Base-by-base conservation (phyloP, 2,797 vertebrate species). In the Catostomus latipinnis region DNA sequence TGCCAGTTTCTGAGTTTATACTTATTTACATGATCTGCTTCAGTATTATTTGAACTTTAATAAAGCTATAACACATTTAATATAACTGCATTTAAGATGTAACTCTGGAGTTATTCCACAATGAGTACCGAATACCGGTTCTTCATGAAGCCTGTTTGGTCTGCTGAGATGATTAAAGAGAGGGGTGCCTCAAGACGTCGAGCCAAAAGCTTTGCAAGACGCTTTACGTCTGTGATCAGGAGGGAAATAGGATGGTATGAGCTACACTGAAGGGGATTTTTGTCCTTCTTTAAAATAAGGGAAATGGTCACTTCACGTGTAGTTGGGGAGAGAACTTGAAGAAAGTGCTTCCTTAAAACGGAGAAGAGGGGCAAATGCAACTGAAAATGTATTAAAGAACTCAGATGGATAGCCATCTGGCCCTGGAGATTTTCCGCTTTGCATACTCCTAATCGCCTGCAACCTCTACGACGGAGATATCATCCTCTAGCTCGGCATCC, bases 141-240 rank as follows among this genome's bases (percentile, higher is more conserved):
- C 14, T 58, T 58, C 8, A 58, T 82, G 14, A 82, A 85, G 4
- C 73, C 69, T 22, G 83, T 80, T 56, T 82, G 76, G 13, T 85
- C 73, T 58, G 43, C 4, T 0, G 13, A 46, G 45, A 65, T 46
- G 45, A 49, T 49, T 13, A 4, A 2, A 7, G 18, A 46, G 8
- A 66, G 65, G 34, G 16, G 16, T 6, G 2, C 13, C 14, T 82
- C 71, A 34, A 34, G 34, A 34, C 34, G 3, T 34, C 34, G 34
- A 34, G 34, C 34, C 34, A 34, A 34, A 34, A 34, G 50, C 18
- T 80, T 76, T 67, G 68, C 49, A 57, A 72, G 81, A 10, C 76
- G 50, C 68, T 80, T 82, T 4, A 45, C 50, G 66, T 82, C 80
- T 14, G 71, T 60, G 12, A 71, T 78, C 11, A 71, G 8, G 16